Evolutionary conservation across 2,888 invertebrate genomes (phyloP).

Genomic region (Cantharis rufa): DNA sequence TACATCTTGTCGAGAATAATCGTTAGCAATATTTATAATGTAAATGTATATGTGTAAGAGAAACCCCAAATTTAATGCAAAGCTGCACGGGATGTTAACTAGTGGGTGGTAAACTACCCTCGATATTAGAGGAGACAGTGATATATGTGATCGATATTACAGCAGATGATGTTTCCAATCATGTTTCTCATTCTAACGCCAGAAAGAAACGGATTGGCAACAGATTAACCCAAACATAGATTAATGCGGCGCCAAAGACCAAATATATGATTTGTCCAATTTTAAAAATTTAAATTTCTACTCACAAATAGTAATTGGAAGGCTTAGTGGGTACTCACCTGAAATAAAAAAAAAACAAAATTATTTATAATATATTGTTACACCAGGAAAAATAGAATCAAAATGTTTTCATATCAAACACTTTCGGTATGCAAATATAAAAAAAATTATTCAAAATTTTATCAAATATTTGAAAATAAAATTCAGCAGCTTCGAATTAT

Average conservation of each 20-base stretch:
- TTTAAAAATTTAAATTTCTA: background rate
- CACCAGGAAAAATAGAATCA: background rate
- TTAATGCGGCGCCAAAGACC: background rate
- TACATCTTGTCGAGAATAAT: background rate
- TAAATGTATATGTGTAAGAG: background rate
- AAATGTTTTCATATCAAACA: background rate
- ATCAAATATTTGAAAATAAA: background rate
- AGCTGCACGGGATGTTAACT: slow-evolving; percentile 9
- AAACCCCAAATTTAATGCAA: background rate
- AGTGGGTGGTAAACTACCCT: slow-evolving; percentile 39
- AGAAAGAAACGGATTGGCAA: background rate
- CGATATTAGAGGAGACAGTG: slow-evolving; percentile 45
- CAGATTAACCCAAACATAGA: background rate
- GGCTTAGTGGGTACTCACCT: background rate
- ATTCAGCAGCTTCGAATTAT: background rate
- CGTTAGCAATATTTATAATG: background rate
- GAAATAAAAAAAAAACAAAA: background rate
- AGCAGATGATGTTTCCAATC: slow-evolving; percentile 47
- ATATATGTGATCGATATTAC: slow-evolving; percentile 51
- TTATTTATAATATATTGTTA: background rate
- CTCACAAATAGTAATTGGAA: background rate
- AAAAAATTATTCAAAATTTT: background rate
- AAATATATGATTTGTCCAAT: background rate
- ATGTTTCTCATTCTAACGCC: slow-evolving; percentile 31
- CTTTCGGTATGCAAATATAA: background rate